Evolutionary conservation across 2,113 vertebrate species (phyloP).

Genomic region (Gavia stellata): DNA sequence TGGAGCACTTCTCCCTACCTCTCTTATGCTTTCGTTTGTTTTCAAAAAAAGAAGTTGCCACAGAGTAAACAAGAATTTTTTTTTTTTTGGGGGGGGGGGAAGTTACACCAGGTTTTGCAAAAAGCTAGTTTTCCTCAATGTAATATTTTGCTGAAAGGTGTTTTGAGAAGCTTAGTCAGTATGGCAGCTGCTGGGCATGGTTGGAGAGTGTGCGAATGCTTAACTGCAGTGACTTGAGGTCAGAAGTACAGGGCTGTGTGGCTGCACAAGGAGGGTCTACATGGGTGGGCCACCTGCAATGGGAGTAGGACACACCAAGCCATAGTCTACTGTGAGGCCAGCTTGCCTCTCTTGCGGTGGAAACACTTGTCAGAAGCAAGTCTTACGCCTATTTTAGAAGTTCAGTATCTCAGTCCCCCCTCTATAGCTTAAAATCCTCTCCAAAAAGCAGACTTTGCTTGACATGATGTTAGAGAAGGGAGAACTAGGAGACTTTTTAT

Average conservation of each 20-base stretch:
- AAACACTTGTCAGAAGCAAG: neutral
- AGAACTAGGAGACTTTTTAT: neutral
- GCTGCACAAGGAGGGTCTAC: neutral
- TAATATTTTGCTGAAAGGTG: neutral
- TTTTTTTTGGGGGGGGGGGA: neutral
- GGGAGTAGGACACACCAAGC: neutral
- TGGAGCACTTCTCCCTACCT: neutral
- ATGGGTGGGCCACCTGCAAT: too few species aligned
- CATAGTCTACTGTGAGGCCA: neutral
- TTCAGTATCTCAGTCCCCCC: neutral
- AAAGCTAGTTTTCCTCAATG: neutral
- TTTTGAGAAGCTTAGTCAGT: neutral
- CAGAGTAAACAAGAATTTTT: neutral
- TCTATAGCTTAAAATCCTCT: neutral
- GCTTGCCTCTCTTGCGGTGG: neutral
- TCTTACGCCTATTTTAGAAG: neutral
- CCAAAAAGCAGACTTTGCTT: neutral
- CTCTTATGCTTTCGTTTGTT: neutral
- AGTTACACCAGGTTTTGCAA: neutral
- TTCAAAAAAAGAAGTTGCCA: neutral
- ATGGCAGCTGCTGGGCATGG: neutral
- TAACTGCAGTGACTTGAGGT: neutral
- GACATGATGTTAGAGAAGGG: neutral
- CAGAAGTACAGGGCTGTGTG: neutral
- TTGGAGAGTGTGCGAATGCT: accelerated